These are phyloP conservation scores for Melanaphis sacchari DNA, from an alignment of 1,140 invertebrate species.

Conservation along the genomic window DNA sequence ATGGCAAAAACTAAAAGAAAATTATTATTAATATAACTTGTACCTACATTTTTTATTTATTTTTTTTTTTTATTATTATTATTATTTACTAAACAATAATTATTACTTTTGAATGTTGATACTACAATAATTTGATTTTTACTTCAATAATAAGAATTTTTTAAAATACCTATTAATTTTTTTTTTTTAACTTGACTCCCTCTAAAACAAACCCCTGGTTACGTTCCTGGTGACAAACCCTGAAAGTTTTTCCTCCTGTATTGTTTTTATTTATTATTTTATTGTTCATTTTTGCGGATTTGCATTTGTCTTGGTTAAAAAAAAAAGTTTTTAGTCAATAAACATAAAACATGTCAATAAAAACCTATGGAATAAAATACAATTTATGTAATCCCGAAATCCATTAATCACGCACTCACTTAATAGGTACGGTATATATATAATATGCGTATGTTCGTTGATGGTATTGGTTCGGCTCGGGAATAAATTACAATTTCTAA, in stretches of 20 bases:
- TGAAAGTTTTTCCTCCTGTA: neutral
- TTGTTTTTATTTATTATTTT: neutral
- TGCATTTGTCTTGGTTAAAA: neutral
- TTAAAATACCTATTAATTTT: too few relatives aligned
- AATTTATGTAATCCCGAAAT: slow-evolving; percentile 32
- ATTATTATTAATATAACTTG: too few relatives aligned
- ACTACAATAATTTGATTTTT: too few relatives aligned
- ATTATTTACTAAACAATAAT: too few relatives aligned
- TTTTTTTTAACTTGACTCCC: too few relatives aligned
- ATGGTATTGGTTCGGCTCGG: neutral
- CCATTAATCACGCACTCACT: slow-evolving; percentile 33
- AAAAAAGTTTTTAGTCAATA: neutral
- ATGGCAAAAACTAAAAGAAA: too few relatives aligned
- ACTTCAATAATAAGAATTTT: too few relatives aligned
- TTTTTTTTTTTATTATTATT: too few relatives aligned
- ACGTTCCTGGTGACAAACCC: too few relatives aligned
- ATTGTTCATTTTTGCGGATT: neutral
- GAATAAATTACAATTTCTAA: slow-evolving; percentile 22
- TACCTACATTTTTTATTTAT: too few relatives aligned
- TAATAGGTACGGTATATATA: neutral
- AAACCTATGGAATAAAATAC: neutral
- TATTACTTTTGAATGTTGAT: too few relatives aligned
- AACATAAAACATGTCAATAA: slow-evolving; percentile 2
- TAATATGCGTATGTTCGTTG: neutral
- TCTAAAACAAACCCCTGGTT: too few relatives aligned